These are phyloP conservation scores for Sciurus vulgaris DNA, from an alignment of 2,797 vertebrate species.

Conservation along the genomic window DNA sequence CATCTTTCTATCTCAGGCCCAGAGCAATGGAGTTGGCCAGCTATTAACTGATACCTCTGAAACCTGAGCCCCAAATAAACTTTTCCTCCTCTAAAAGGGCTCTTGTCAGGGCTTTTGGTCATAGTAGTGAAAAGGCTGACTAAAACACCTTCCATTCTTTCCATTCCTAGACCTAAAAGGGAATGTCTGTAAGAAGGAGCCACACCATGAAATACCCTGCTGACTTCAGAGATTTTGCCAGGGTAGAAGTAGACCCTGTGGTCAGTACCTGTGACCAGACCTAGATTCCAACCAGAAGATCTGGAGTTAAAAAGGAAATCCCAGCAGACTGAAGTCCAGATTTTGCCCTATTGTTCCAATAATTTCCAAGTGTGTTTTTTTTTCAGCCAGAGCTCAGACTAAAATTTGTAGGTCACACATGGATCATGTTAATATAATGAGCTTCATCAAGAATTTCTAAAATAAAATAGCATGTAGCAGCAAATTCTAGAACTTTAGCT, in stretches of 20 bases:
- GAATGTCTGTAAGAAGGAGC: background rate
- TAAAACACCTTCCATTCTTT: background rate
- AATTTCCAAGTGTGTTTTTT: background rate
- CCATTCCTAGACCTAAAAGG: background rate
- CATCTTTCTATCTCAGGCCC: too few relatives aligned
- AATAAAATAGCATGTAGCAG: conserved; percentile 1
- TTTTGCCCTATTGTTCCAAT: background rate
- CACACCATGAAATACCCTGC: background rate
- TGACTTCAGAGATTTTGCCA: background rate
- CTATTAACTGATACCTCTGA: too few relatives aligned
- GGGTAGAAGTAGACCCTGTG: background rate
- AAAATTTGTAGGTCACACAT: conserved; percentile 7
- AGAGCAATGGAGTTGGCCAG: too few relatives aligned
- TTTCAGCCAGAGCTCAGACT: background rate
- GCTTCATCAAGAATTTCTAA: conserved; percentile 32
- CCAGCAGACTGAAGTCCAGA: background rate
- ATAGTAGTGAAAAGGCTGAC: too few relatives aligned
- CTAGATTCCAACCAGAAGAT: background rate
- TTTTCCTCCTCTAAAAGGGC: too few relatives aligned
- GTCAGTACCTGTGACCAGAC: background rate
- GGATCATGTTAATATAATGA: conserved; percentile 22
- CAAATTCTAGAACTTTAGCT: background rate
- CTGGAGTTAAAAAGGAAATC: background rate
- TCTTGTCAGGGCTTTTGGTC: too few relatives aligned
- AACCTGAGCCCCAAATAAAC: too few relatives aligned